Base-by-base conservation (phyloP, 1,140 invertebrate species). In the Pachypsylla venusta region DNA sequence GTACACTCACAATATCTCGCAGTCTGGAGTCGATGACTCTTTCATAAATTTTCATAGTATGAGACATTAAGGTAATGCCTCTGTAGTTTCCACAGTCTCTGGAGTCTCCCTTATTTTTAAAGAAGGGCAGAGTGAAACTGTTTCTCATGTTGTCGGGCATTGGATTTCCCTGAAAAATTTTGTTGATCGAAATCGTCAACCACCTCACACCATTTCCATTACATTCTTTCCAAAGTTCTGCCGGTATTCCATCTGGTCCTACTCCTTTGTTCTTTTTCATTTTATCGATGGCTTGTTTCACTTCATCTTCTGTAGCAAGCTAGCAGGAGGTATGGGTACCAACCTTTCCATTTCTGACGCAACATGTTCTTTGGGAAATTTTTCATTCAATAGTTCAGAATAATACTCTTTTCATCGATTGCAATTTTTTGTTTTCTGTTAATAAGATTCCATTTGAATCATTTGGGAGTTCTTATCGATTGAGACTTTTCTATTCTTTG, bases 141-240 rank as follows among this genome's bases (percentile, higher is more conserved):
- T 22, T 48, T 48, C 16, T 48, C 40, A 16, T 19, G 12, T 48
- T 22, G 16, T 48, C 24, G 16, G 40, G 40, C 24, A 48, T 48
- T 48, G 16, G 16, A 22, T 48, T 48, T 22, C 24, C n/a, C n/a
- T n/a, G n/a, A n/a, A n/a, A n/a, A n/a, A n/a, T n/a, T n/a, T n/a
- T n/a, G n/a, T n/a, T n/a, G 30, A 48, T 60, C n/a, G 27, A 26
- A 57, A 35, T 4, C 42, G 2, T 53, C 22, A 59, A 27, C 13
- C 39, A 4, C 25, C 42, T 39, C 25, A 54, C 26, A 5, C 24
- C 42, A 1, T 27, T 39, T 25, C 48, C 42, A 10, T 35, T 39
- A 13, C 39, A 53, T 13, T 39, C 20, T 27, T 59, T 59, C 57
- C 57, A 59, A 20, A 53, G 22, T 27, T 59, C 57, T 16, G 42